Percentiles rank a stretch among this genome's conserved stretches.
Conservation (phyloP, 92 coral and sea anemone species). For the Umimayanthus chanpuru region DNA sequence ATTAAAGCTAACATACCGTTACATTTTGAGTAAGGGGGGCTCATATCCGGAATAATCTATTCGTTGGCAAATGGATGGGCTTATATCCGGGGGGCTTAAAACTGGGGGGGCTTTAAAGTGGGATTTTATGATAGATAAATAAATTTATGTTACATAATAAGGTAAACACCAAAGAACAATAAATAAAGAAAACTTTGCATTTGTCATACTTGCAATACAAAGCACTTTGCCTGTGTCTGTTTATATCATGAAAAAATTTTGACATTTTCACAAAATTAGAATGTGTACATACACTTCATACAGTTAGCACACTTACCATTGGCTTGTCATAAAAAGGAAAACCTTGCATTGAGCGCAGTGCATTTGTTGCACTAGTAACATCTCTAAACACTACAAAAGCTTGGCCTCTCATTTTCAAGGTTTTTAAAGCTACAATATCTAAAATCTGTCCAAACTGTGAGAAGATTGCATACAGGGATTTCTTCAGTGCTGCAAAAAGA, state of each 20-base stretch:
- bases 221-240: too few species aligned
- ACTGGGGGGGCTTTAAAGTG: too few species aligned
- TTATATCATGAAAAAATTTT: neutral
- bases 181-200: too few species aligned
- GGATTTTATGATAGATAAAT: too few species aligned
- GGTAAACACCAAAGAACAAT: neutral
- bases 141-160: neutral
- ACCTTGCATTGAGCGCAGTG: conserved; percentile 98
- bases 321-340: conserved; percentile 99
- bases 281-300: neutral
- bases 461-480: conserved; percentile 95
- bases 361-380: conserved; percentile 93
- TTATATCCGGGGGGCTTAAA: too few species aligned
- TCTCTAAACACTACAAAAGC: conserved; percentile 99
- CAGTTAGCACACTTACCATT: conserved; percentile 72
- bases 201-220: too few species aligned
- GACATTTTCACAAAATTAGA: neutral
- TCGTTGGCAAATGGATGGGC: too few species aligned
- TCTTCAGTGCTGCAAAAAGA: conserved; percentile 82
- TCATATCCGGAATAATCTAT: too few species aligned
- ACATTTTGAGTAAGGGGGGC: too few species aligned
- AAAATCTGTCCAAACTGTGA: conserved; percentile 99
- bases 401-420: conserved; percentile 98
- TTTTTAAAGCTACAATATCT: conserved; percentile 97
- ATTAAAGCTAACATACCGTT: too few species aligned